Conservation (phyloP, 2,888 invertebrate genomes). For the Tribolium freemani region DNA sequence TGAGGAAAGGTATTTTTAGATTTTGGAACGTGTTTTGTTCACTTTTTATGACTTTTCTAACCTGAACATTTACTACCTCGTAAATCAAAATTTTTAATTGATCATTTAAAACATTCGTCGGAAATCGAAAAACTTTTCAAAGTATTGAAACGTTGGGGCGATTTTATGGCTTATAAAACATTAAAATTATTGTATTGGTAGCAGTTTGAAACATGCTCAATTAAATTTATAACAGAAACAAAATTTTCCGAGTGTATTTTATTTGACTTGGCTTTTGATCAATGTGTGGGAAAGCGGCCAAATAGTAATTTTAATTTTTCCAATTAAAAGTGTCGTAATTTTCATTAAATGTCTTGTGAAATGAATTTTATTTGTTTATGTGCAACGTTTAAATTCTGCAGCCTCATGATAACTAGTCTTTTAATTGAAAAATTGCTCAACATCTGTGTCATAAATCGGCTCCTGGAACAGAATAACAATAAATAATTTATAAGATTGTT, state of each 20-base stretch:
- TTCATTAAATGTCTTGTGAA: neutral
- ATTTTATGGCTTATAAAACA: no score
- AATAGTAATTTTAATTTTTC: neutral
- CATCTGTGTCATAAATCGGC: neutral
- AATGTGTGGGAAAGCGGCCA: no score
- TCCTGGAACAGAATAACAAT: neutral
- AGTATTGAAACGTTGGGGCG: neutral
- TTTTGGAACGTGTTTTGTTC: neutral
- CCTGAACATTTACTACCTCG: neutral
- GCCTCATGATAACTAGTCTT: neutral
- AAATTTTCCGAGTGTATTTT: no score
- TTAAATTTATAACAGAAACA: no score
- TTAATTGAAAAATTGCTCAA: neutral
- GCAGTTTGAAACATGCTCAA: no score
- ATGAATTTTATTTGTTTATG: neutral
- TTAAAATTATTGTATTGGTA: no score
- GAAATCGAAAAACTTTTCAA: neutral
- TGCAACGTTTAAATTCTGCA: neutral
- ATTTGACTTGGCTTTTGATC: no score
- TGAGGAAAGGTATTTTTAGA: neutral
- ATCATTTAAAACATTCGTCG: neutral
- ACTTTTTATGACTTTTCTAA: neutral
- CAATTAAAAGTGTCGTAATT: neutral
- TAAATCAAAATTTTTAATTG: constrained; percentile 6
- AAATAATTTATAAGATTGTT: neutral